Evolutionary conservation across 2,888 invertebrate genomes (phyloP), one percentile per base, ranked within the genome.

Genomic region (Nasonovia ribisnigri): DNA sequence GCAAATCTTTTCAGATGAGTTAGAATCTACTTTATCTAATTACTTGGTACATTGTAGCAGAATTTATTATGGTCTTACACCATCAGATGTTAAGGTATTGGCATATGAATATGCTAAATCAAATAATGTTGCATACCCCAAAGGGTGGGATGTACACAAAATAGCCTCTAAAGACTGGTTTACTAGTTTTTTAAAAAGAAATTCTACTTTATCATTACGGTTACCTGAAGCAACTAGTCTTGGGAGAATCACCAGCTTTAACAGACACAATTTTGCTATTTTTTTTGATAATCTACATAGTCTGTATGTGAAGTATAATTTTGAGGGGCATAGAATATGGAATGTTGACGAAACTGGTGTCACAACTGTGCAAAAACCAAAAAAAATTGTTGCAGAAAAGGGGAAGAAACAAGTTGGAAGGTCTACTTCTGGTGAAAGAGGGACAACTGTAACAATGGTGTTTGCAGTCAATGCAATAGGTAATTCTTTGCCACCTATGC

Each of bases 331-430:
- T 54, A 88, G 88, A 24, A 6, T 89, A 24, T 95, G 94, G 91
- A 95, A 95, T 91, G 46, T 94, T 54, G 95, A 95, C 92, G 95
- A 95, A 94, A 95, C 94, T 87, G 95, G 95, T 5, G 48, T 95
- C 11, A 94, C 94, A 29, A 95, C 95, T 13, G 95, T 95, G 3
- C 95, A 95, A 67, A 94, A 94, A 57, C 95, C 95, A 84, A 89
- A 36, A 88, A 91, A 57, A 94, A 94, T 43, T 93, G 95, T 36
- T 89, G 95, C 42, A 94, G 95, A 36, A 86, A 95, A 94, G 90
- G 95, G 95, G 10, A 89, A 91, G 13, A 95, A 95, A 54, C n/a
- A n/a, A n/a, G n/a, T n/a, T n/a, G n/a, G n/a, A n/a, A 88, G 91
- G 48, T 84, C 95, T 89, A 95, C 95, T 26, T 95, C 95, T 60